A percentile compares a stretch with the other conserved stretches of the same genome.
These are phyloP conservation scores for Hemichromis elongatus DNA, from an alignment of 2,113 vertebrate genomes.

Conservation along the genomic window DNA sequence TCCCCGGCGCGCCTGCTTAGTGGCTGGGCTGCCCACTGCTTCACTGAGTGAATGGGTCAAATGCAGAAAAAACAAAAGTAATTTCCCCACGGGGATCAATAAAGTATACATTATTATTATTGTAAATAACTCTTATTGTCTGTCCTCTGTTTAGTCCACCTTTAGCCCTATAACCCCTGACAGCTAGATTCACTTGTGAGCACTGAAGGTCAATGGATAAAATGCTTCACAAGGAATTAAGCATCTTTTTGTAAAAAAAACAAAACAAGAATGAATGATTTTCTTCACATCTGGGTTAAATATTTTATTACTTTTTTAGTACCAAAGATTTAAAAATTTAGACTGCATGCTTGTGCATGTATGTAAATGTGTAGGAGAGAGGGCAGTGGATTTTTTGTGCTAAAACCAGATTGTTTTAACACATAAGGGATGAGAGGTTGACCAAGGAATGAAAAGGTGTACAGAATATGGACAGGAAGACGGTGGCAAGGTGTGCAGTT, in stretches of 20 bases:
- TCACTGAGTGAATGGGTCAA: too few relatives aligned
- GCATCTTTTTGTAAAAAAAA: not conserved
- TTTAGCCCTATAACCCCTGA: not conserved
- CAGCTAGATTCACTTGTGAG: not conserved
- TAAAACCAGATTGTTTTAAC: not conserved
- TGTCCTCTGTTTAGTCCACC: not conserved
- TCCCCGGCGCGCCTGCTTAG: too few relatives aligned
- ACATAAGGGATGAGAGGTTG: not conserved
- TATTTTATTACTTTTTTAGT: not conserved
- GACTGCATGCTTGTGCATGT: not conserved
- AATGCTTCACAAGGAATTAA: not conserved
- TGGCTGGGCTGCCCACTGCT: too few relatives aligned
- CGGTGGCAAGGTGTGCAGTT: not conserved
- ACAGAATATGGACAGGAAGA: not conserved
- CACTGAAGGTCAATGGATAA: not conserved
- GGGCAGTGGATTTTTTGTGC: not conserved
- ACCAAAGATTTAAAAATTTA: not conserved
- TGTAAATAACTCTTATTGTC: not conserved
- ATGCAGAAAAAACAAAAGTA: too few relatives aligned
- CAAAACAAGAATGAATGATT: accelerated
- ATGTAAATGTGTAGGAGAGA: not conserved
- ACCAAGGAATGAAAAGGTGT: not conserved
- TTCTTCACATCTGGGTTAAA: not conserved
- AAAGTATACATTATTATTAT: too few relatives aligned
- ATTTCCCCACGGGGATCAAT: too few relatives aligned